Evolutionary conservation across 2,888 invertebrate species (phyloP).

Genomic region (Drosophila stalkeri): DNA sequence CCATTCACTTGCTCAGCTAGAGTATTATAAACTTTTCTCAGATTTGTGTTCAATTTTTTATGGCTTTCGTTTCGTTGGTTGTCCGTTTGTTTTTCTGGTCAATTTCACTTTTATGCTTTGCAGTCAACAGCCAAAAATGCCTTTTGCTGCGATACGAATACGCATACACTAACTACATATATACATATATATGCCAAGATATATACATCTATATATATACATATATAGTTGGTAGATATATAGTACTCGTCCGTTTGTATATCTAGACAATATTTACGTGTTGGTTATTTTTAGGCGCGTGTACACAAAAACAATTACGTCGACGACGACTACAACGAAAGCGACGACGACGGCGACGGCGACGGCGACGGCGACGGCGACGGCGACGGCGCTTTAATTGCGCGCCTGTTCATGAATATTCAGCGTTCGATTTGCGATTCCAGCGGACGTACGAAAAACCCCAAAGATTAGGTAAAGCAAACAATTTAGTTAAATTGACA

Average conservation of each 20-base stretch:
- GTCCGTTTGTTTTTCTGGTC: conserved; percentile 70
- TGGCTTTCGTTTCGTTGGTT: conserved; percentile 64
- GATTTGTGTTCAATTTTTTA: conserved; percentile 69
- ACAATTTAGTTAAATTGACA: conserved; percentile 27
- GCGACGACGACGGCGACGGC: too few relatives aligned
- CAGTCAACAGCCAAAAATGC: conserved; percentile 77
- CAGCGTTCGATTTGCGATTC: conserved; percentile 23
- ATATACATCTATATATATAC: neutral
- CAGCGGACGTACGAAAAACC: conserved; percentile 14
- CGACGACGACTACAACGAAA: too few relatives aligned
- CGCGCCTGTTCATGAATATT: conserved; percentile 55
- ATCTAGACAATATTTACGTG: conserved; percentile 68
- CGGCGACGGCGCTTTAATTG: conserved; percentile 47
- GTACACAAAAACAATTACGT: conserved; percentile 69
- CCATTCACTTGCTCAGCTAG: neutral
- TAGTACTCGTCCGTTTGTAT: conserved; percentile 29
- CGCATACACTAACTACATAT: conserved; percentile 13
- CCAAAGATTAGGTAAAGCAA: conserved; percentile 36
- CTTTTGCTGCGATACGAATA: conserved; percentile 42
- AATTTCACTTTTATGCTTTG: conserved; percentile 76
- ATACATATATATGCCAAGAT: conserved; percentile 3
- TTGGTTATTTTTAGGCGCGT: conserved; percentile 68
- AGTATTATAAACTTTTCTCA: conserved; percentile 39
- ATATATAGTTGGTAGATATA: conserved; percentile 15
- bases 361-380: conserved; percentile 13